Evolutionary conservation across 2,113 vertebrate species (phyloP), one percentile per base, ranked within the genome.

Genomic region (Felis chaus): DNA sequence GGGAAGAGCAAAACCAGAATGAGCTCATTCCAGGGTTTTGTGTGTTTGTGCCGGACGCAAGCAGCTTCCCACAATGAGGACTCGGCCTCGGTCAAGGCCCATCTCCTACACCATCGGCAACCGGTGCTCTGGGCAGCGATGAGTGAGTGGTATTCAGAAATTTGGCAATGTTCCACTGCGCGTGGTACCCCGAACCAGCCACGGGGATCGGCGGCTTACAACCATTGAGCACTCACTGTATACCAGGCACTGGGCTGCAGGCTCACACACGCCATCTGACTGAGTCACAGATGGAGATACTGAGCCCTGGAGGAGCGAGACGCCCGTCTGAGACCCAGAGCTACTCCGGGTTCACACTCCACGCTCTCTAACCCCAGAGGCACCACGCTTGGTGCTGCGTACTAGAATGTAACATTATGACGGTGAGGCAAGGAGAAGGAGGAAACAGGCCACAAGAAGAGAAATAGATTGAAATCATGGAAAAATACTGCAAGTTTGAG

Each of bases 401-500:
- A 45, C n/a, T 48, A 13, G 33, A 3, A 31, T 4, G 31, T 50
- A n/a, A 74, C 69, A 76, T 53, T 36, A 31, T 2, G 55, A 69
- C 3, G 4, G 41, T 9, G 41, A 50, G 3, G 41, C 45, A 4
- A 65, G 69, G 53, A 50, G 31, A 48, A 84, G 92, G 25, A 87
- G n/a, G 76, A 85, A 69, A 55, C 53, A 69, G 41, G 23, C 25
- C 66, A n/a, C 19, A 9, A 69, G 36, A 69, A 89, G 48, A 95
- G 78, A 87, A 41, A 39, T 33, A 74, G 61, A 91, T 33, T 8
- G 86, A 95, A 96, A 73, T 48, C 82, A 95, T 85, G 90, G 79
- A 89, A 98, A 97, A 98, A 87, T 36, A 95, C 25, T 82, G 73
- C 41, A 95, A 45, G 15, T 50, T 2, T 78, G 87, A 90, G 36